Base-by-base conservation (phyloP, 2,888 invertebrate species). In the Agrenia bidenticulata region DNA sequence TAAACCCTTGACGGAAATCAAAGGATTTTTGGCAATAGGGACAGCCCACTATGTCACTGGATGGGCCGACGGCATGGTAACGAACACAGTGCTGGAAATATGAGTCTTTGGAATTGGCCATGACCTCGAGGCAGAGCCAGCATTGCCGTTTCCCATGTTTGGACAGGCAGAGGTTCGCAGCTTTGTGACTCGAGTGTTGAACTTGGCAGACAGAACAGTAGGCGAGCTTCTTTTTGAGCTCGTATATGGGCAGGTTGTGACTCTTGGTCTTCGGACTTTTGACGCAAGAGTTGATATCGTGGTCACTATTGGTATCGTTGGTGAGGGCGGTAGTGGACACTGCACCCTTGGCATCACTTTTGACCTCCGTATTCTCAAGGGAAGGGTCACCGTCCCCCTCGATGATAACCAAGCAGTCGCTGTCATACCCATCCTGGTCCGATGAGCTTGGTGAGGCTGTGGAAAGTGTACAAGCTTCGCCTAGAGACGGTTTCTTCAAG, bases 1-100 rank as follows among this genome's bases (percentile, higher is more conserved):
- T 66, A 1, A 66, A 41, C 7, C 66, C 66, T 53, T 66, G 66
- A n/a, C 66, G 57, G 57, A 66, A 66, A 24, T 66, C 66, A 51
- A 62, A 66, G 24, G 7, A 58, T 37, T 62, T 66, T 1, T 58
- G 39, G 23, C 66, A 66, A 41, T 61, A 66, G 17, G 66, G 66
- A 21, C 66, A 66, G 24, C 45, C 58, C 45, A 51, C 57, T 5
- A 49, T 58, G 42, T 45, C 27, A 21, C 9, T 37, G 11, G 41
- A 50, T 2, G 49, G 37, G 9, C 54, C 26, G n/a, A 66, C 41
- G 9, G 53, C 57, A 41, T 66, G 66, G 42, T 49, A 17, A 21
- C 27, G 41, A 13, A 42, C 49, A 32, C 66, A 61, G 19, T 66
- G 66, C 17, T 39, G 42, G 24, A 42, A 58, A 53, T 58, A 66